phyloP scores from a whole-genome alignment of 2,888 invertebrate genomes.

The Drosophila neoperkinsi region DNA sequence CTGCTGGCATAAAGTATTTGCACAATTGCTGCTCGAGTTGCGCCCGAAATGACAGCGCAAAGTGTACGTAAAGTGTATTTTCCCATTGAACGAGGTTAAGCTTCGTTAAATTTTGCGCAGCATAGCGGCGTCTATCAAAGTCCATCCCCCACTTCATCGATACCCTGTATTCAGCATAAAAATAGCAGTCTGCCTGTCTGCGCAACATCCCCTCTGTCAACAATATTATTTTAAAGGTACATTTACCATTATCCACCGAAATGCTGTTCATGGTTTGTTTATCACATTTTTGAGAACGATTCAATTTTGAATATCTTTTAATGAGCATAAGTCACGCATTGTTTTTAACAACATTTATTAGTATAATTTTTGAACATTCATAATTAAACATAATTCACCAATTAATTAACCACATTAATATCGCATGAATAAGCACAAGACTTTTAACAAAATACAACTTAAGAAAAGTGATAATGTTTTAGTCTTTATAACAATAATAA shows the following conservation, averaged over 20 bases:
- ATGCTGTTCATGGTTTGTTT: neutral
- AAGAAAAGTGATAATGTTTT: neutral
- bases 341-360: neutral
- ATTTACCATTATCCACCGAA: neutral
- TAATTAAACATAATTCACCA: neutral
- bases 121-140: constrained; percentile 23
- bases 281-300: neutral
- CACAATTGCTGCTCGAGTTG: constrained; percentile 80
- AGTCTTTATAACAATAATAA: neutral
- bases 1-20: constrained; percentile 72
- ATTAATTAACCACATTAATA: neutral
- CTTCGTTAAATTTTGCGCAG: constrained; percentile 79
- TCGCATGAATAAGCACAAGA: neutral
- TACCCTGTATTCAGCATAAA: neutral
- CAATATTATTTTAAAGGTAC: neutral
- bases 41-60: constrained; percentile 79
- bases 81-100: constrained; percentile 81
- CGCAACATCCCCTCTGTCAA: neutral
- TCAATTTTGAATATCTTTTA: neutral
- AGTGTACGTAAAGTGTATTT: constrained; percentile 79
- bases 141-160: neutral
- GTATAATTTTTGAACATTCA: neutral
- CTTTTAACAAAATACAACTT: neutral
- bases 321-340: neutral
- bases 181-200: too few relatives aligned